Evolutionary conservation across 2,113 vertebrate species (phyloP), one percentile per base, ranked within the genome.

Genomic region (Marmota flaviventris): DNA sequence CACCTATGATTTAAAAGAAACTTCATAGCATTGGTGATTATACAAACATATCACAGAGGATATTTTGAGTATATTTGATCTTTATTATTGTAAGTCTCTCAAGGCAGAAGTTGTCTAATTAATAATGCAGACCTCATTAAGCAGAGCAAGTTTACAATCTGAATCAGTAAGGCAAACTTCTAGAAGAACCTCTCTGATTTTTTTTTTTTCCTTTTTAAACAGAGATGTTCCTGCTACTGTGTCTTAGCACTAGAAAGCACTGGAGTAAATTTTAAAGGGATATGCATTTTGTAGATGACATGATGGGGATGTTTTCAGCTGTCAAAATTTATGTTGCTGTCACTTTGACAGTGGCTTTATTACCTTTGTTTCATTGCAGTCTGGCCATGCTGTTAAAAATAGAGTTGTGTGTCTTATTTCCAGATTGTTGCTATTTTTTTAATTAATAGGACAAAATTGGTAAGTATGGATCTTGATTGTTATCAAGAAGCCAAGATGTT

Each of bases 311-410:
- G 8, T 48, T 85, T 87, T 82, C 34, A 34, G 6, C 51, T 88
- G 25, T 88, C 32, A 78, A 16, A 67, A 25, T 93, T 85, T 77
- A 70, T 85, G 89, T 91, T 92, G 39, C 17, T 76, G 4, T 93
- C 29, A 86, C 51, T 70, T 94, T 91, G 61, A 27, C 91, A 91
- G 39, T 85, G 20, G 13, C 8, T 53, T 37, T 25, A 27, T 34
- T 48, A 85, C 53, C 22, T 95, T 93, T 93, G n/a, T 93, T 94
- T 91, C 11, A n/a, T 65, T 18, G 14, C 61, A 61, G 20, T 93
- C 51, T 89, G 63, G 20, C 22, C 4, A 45, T 90, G 8, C 8
- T 73, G 4, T 91, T 53, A 61, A 45, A 89, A 85, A n/a, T 73
- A 75, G 39, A 56, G 10, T 76, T 83, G 75, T 85, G 17, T 79